A percentile compares a stretch with the other conserved stretches of the same genome.
Conservation (phyloP, 2,797 vertebrate genomes). For the Otolemur crassicaudatus region DNA sequence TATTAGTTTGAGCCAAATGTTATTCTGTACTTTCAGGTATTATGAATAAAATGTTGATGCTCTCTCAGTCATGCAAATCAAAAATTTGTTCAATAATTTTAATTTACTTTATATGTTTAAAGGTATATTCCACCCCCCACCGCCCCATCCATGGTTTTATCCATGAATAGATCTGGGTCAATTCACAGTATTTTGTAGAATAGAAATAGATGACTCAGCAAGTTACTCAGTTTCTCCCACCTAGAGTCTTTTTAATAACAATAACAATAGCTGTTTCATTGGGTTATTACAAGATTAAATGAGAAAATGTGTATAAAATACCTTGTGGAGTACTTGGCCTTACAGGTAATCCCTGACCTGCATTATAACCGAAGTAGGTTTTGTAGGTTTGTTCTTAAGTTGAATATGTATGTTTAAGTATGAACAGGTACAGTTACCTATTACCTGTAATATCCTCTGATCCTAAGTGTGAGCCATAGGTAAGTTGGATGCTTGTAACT, state of each 20-base stretch:
- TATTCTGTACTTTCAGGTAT: background rate
- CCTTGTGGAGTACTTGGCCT: background rate
- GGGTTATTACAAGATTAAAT: background rate
- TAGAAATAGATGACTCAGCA: background rate
- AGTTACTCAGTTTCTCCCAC: constrained; percentile 2
- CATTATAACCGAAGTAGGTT: too few relatives aligned
- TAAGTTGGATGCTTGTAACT: too few relatives aligned
- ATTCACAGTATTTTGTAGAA: background rate
- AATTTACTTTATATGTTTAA: constrained; percentile 2
- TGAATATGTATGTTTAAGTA: too few relatives aligned
- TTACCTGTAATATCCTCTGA: too few relatives aligned
- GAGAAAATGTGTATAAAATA: background rate
- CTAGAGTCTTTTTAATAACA: constrained; percentile 31
- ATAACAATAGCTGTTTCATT: background rate
- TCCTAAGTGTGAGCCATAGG: too few relatives aligned
- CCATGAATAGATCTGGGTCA: background rate
- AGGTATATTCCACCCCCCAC: background rate
- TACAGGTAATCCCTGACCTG: too few relatives aligned
- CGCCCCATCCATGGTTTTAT: background rate
- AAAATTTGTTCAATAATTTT: background rate
- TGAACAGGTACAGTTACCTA: too few relatives aligned
- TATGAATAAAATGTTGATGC: background rate
- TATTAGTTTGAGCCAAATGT: background rate
- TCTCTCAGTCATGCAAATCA: background rate
- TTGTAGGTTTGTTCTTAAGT: too few relatives aligned